These are phyloP conservation scores for Anguilla megastoma DNA, from an alignment of 2,797 vertebrate genomes.

Conservation along the genomic window DNA sequence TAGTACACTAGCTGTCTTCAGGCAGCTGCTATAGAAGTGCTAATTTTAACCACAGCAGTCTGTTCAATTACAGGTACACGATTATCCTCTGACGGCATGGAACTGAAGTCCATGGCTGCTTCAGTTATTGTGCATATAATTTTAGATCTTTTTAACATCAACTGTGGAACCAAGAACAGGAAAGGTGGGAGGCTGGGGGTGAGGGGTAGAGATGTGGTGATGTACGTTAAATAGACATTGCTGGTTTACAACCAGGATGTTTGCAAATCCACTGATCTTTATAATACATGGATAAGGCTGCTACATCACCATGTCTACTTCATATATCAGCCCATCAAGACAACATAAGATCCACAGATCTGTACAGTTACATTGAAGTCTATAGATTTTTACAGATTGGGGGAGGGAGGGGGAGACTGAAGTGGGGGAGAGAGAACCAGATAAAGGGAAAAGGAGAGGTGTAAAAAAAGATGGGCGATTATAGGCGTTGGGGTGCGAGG, in stretches of 20 bases:
- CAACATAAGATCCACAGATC: background rate
- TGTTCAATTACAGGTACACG: background rate
- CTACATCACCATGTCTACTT: background rate
- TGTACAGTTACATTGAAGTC: background rate
- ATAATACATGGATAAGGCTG: background rate
- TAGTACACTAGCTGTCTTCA: background rate
- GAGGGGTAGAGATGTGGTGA: background rate
- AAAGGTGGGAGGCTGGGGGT: background rate
- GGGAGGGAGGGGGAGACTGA: background rate
- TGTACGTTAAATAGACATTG: background rate
- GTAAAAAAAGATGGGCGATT: background rate
- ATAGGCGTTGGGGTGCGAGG: background rate
- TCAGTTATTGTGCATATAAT: background rate
- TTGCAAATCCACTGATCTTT: background rate
- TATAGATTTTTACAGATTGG: background rate
- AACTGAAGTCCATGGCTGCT: background rate
- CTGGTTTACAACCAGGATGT: background rate
- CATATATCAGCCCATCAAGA: background rate
- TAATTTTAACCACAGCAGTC: background rate
- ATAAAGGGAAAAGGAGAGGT: background rate
- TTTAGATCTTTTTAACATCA: too few relatives aligned
- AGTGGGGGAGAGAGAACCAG: background rate
- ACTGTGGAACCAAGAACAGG: background rate
- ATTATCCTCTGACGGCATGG: background rate
- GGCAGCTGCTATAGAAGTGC: background rate